Base-by-base conservation (phyloP, 1,140 invertebrate genomes). In the Formica selysi region DNA sequence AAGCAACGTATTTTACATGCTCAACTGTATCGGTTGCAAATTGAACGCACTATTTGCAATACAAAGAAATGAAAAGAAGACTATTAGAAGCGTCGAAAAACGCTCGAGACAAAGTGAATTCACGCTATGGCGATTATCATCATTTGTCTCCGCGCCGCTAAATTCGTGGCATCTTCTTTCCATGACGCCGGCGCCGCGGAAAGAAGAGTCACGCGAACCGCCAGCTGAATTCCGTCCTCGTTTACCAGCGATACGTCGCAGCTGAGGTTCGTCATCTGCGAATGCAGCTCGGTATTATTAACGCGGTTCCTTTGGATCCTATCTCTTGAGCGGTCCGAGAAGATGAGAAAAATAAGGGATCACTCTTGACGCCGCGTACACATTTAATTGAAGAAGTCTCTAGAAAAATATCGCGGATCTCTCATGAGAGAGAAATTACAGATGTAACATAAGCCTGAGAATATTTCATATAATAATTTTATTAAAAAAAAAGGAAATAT, bases 161-260 rank as follows among this genome's bases (percentile, higher is more conserved):
- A 78, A 78, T 85, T 85, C 74, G 81, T 26, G 71, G 32, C 81
- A 38, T 85, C 44, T 19, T 19, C 48, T 85, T 62, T 78, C 85
- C 71, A 13, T 76, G 67, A 73, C 78, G 78, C 59, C 76, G 84
- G 67, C 76, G 76, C 70, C 59, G 61, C 19, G 51, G n/a, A 29
- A 13, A 54, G 70, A 41, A 51, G 48, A 51, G 68, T 70, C 76
- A 73, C 79, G 44, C 83, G 68, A 70, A 83, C 85, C 44, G 48
- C 44, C 78, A 54, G 65, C 76, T 81, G 41, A 71, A 68, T 70
- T 62, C 44, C 78, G 22, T 83, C 78, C 51, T 62, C 76, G 51
- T 65, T 36, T 44, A 29, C n/a, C 36, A 26, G 48, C 85, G 87
- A 78, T 87, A 80, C 57, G 73, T 16, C 48, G 68, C 87, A 76